Percentiles rank a stretch among this genome's conserved stretches.
phyloP scores from a whole-genome alignment of 2,113 vertebrate genomes.

The Mugil cephalus region DNA sequence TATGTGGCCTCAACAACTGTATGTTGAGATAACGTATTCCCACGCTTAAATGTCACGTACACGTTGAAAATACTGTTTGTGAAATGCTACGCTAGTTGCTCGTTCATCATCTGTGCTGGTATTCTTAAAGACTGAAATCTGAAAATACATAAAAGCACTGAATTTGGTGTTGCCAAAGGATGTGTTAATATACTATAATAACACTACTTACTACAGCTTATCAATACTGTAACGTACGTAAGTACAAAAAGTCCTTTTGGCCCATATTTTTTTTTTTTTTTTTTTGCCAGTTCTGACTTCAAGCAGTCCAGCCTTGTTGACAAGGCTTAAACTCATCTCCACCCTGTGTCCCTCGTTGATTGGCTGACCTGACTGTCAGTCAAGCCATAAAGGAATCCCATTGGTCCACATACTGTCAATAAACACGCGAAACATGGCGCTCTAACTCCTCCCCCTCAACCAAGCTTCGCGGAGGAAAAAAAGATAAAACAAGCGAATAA shows the following conservation, averaged over 20 bases:
- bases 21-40: neutral
- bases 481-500: neutral
- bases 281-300: constrained; percentile 44
- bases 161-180: too few species aligned
- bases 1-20: neutral
- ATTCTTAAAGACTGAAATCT: too few species aligned
- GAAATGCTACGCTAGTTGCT: neutral
- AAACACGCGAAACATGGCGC: constrained; percentile 59
- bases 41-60: neutral
- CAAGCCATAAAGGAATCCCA: constrained; percentile 9
- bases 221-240: too few species aligned
- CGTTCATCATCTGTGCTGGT: too few species aligned
- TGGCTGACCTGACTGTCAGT: constrained; percentile 60
- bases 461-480: constrained; percentile 20
- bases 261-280: too few species aligned
- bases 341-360: constrained; percentile 26
- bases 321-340: constrained; percentile 59
- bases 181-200: too few species aligned
- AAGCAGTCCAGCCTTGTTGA: constrained; percentile 78
- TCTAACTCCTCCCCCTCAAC: constrained; percentile 29
- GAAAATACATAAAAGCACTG: neutral
- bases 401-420: constrained; percentile 74
- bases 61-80: neutral
- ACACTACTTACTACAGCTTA: too few species aligned
- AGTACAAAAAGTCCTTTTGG: neutral